Evolutionary conservation across 1,140 invertebrate species (phyloP), one percentile per base, ranked within the genome.

Genomic region (Amyelois transitella): DNA sequence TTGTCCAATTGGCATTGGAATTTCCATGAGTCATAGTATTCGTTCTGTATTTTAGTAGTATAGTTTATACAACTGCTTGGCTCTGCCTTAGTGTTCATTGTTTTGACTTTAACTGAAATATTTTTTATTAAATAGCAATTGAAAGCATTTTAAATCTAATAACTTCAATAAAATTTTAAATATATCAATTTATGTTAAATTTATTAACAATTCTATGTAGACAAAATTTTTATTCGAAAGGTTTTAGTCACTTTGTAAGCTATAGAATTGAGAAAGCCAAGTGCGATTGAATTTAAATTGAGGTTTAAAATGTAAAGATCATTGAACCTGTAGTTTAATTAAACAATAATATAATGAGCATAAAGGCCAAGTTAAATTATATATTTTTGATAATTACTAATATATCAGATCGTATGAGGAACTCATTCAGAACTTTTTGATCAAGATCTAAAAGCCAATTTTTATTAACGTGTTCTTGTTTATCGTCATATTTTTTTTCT

Each of bases 251-350:
- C n/a, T n/a, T n/a, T n/a, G n/a, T n/a, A n/a, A n/a, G n/a, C n/a
- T n/a, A n/a, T n/a, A n/a, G n/a, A n/a, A n/a, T n/a, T 28, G 25
- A 28, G 7, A 28, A 10, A 28, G 25, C 25, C 12, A 28, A n/a
- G n/a, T n/a, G 25, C 12, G n/a, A 38, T n/a, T n/a, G n/a, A 38
- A 38, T 38, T 12, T 4, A 38, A 38, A 4, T 8, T 38, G 2
- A 19, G 6, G 19, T 48, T 48, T 19, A 48, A 48, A 48, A 19
- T 21, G 45, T 19, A 48, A 48, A 48, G 45, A 10, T 48, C 45
- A 48, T 12, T 21, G 45, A 48, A 19, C 45, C n/a, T 18, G 17
- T 10, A 19, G 18, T 18, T 21, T 19, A n/a, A 45, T 12, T 45
- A 6, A 48, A 5, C n/a, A 48, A n/a, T 14, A 38, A 38, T 38